phyloP scores from a whole-genome alignment of 1,140 invertebrate genomes.

The Pogonomyrmex barbatus region DNA sequence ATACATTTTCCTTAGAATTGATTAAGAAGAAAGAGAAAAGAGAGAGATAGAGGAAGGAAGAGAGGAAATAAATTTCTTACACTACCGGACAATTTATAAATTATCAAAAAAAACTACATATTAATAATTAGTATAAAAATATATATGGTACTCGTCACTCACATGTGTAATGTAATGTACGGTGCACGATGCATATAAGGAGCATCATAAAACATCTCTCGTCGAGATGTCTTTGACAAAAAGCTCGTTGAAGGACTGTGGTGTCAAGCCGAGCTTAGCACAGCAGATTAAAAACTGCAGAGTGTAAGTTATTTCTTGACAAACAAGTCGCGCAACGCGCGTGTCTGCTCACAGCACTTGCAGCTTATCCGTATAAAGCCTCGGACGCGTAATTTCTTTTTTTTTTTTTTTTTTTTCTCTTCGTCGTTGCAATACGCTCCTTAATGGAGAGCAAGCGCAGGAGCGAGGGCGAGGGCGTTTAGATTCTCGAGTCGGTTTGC shows the following conservation, averaged over 20 bases:
- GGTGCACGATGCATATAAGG: not conserved
- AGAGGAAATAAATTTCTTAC: not conserved
- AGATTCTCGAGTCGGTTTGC: conserved; percentile 14
- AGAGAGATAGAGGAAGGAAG: not conserved
- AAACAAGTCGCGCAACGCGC: conserved; percentile 36
- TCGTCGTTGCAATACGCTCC: conserved; percentile 24
- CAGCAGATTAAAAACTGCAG: conserved; percentile 55
- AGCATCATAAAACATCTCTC: conserved; percentile 21
- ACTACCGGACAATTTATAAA: not conserved
- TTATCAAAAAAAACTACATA: conserved; percentile 1
- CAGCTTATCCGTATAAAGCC: conserved; percentile 57
- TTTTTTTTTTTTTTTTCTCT: conserved; percentile 4
- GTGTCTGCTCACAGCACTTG: conserved; percentile 42
- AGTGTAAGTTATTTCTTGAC: conserved; percentile 56
- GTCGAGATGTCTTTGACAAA: conserved; percentile 30
- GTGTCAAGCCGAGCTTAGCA: conserved; percentile 26
- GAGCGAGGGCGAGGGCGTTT: not conserved
- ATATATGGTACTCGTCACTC: not conserved
- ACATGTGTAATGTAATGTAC: not conserved
- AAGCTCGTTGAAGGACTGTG: conserved; percentile 4
- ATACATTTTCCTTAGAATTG: not conserved
- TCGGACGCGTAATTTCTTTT: not conserved
- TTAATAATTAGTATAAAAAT: conserved; percentile 3
- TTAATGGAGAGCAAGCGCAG: conserved; percentile 43
- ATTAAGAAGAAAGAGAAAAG: not conserved